Base-by-base conservation (phyloP, 2,888 invertebrate genomes). In the Luffia ferchaultella region DNA sequence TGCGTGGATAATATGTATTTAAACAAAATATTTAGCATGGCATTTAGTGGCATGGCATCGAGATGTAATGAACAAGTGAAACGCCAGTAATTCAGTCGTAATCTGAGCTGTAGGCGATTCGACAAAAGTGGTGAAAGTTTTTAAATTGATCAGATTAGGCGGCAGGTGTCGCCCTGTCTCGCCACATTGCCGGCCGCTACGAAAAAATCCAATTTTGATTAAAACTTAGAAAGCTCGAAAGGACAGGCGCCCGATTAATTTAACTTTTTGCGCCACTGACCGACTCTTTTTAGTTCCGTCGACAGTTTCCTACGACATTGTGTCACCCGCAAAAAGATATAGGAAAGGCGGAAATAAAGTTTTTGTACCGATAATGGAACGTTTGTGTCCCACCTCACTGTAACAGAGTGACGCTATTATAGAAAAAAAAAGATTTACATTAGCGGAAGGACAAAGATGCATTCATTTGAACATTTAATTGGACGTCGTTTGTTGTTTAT, bases 141-240 rank as follows among this genome's bases (percentile, higher is more conserved):
- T 30, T 30, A 30, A 30, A 30, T 30, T 30, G 30, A 30, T 30
- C 30, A 30, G 30, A 30, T 30, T 30, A 30, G 30, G 30, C 30
- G 30, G 30, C 30, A 30, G 30, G 30, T 30, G 30, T 30, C 30
- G 12, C 3, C 30, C 30, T 3, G 30, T 12, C 30, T 12, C 30
- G 3, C 12, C 30, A n/a, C n/a, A n/a, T n/a, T 12, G 3, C 30
- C 30, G 3, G 3, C 30, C 12, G 30, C 43, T 3, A n/a, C 3
- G 16, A 16, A n/a, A 48, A 48, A 48, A 42, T 41, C 16, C 41
- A 48, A 42, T 48, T 48, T 48, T 41, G 18, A 42, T 48, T 42
- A 48, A 42, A 48, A 48, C 48, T 48, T 48, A 41, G 48, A 48
- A 48, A 48, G 48, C 48, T 40, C 2, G 48, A 48, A 48, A 48